Conservation (phyloP, 2,113 vertebrate species). For the Haliaeetus leucogaster region DNA sequence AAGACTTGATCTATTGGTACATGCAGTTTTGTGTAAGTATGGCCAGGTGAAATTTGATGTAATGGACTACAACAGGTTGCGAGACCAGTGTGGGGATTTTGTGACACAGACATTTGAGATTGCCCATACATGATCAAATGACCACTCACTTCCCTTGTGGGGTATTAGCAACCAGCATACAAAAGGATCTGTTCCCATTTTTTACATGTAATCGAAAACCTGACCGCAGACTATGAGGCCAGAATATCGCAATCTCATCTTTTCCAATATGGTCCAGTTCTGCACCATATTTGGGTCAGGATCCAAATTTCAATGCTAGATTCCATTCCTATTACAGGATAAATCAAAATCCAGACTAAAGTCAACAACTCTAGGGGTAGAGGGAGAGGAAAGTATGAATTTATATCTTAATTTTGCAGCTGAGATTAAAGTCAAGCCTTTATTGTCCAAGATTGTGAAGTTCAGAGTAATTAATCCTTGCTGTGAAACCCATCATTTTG, state of each 20-base stretch:
- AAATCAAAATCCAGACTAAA: neutral
- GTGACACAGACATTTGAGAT: neutral
- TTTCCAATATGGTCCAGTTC: neutral
- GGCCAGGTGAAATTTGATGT: neutral
- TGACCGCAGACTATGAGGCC: neutral
- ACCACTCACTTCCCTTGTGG: neutral
- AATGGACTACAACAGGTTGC: neutral
- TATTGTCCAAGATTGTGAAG: neutral
- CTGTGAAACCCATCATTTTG: neutral
- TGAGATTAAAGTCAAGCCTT: neutral
- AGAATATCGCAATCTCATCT: neutral
- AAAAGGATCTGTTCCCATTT: neutral
- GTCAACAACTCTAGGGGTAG: neutral
- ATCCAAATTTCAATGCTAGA: neutral
- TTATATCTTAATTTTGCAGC: neutral
- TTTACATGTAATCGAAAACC: neutral
- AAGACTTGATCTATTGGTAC: neutral
- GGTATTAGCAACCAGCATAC: neutral
- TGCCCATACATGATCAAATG: neutral
- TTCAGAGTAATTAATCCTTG: neutral
- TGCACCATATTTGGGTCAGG: neutral
- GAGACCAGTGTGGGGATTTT: neutral
- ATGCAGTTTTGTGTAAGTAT: neutral
- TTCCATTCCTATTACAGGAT: neutral
- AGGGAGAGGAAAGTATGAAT: neutral